Evolutionary conservation across 35 echinoderm and acorn worm genomes (phyloP).

Genomic region (Nesometra sesokonis): DNA sequence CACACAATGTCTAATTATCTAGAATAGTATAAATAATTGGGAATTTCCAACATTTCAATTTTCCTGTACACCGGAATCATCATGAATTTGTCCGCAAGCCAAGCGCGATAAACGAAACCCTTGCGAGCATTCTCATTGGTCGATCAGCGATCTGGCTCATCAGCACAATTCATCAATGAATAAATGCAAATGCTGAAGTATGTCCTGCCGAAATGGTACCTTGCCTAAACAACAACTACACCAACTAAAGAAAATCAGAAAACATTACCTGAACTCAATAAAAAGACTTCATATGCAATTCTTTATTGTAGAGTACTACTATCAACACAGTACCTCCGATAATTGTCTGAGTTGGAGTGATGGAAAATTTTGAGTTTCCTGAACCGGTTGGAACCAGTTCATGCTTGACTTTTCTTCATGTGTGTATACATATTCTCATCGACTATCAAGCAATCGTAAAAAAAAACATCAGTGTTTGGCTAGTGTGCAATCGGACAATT

Average conservation of each 20-base stretch:
- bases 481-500: too few relatives aligned
- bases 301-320: not conserved
- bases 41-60: not conserved
- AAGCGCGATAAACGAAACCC: not conserved
- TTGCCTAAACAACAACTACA: not conserved
- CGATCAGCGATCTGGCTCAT: not conserved
- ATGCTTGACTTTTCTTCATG: not conserved
- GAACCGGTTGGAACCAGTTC: conserved; percentile 97
- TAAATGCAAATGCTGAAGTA: not conserved
- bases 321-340: not conserved
- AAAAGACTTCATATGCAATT: not conserved
- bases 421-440: too few relatives aligned
- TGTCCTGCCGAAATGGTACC: not conserved
- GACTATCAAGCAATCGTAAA: too few relatives aligned
- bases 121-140: not conserved
- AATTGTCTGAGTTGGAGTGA: conserved; percentile 38
- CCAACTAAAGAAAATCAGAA: not conserved
- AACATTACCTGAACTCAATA: not conserved
- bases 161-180: not conserved
- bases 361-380: conserved; percentile 93
- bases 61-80: not conserved
- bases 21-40: not conserved
- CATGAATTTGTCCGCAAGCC: not conserved
- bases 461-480: too few relatives aligned
- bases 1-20: not conserved